Conservation (phyloP, 2,113 vertebrate genomes). For the Campylomormyrus tamandua region DNA sequence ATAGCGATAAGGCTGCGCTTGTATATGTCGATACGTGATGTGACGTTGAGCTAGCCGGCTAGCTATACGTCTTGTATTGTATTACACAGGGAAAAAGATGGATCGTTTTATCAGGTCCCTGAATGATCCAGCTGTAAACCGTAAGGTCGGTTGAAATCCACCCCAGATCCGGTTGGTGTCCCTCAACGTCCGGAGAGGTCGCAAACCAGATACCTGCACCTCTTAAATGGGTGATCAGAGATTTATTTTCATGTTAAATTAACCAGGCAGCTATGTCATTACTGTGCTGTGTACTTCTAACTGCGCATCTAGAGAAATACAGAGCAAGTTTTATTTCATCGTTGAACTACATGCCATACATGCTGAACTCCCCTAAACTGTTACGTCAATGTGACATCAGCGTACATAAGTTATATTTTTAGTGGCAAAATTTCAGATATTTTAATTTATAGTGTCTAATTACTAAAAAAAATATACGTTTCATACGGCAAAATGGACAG, state of each 20-base stretch:
- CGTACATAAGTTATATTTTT: neutral
- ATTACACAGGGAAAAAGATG: neutral
- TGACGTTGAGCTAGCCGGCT: neutral
- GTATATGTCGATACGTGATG: neutral
- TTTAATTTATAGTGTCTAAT: neutral
- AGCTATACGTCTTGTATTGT: neutral
- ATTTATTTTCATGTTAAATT: neutral
- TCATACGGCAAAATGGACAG: neutral
- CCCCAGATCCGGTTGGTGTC: neutral
- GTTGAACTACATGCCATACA: neutral
- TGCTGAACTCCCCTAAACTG: neutral
- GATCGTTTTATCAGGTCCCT: neutral
- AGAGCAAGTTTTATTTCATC: neutral
- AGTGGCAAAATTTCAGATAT: neutral
- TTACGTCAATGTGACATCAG: neutral
- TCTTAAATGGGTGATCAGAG: neutral
- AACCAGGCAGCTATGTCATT: neutral
- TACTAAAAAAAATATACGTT: neutral
- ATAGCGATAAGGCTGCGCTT: neutral
- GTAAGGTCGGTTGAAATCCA: neutral
- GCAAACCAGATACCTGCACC: neutral
- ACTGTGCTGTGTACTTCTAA: neutral
- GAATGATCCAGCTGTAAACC: neutral
- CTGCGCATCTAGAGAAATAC: neutral
- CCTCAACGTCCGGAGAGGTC: neutral